Conservation (phyloP, 2,888 invertebrate species). For the Drosophila nr. perissopoda region DNA sequence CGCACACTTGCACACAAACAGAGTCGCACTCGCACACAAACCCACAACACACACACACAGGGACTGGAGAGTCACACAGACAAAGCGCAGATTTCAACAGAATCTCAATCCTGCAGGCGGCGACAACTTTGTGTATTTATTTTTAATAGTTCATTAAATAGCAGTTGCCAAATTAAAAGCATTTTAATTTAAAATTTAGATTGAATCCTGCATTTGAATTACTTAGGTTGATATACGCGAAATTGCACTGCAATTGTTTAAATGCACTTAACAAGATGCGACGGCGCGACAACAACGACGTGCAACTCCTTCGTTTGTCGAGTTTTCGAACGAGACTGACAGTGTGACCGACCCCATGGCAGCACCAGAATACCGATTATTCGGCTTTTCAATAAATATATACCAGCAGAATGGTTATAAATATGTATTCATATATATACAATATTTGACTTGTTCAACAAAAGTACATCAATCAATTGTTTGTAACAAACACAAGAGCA, state of each 20-base stretch:
- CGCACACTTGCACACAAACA: background rate
- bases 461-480: background rate
- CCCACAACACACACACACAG: slow-evolving; percentile 2
- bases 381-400: slow-evolving; percentile 27
- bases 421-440: background rate
- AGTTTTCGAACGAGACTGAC: slow-evolving; percentile 61
- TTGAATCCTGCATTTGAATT: slow-evolving; percentile 17
- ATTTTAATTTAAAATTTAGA: slow-evolving; percentile 5
- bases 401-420: slow-evolving; percentile 18
- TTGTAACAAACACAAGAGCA: background rate
- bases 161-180: slow-evolving; percentile 2
- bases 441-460: slow-evolving; percentile 9
- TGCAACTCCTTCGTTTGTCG: slow-evolving; percentile 48
- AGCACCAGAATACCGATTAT: slow-evolving; percentile 33
- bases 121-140: slow-evolving; percentile 46
- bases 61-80: slow-evolving; percentile 51
- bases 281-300: slow-evolving; percentile 60
- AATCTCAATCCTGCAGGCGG: slow-evolving; percentile 59
- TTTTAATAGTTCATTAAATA: background rate
- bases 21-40: background rate
- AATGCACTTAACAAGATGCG: slow-evolving; percentile 65
- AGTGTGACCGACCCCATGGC: slow-evolving; percentile 37
- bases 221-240: slow-evolving; percentile 35
- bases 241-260: slow-evolving; percentile 64
- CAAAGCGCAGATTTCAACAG: slow-evolving; percentile 74